phyloP scores from a whole-genome alignment of 2,888 invertebrate species.

The Pyrrhosoma nymphula region DNA sequence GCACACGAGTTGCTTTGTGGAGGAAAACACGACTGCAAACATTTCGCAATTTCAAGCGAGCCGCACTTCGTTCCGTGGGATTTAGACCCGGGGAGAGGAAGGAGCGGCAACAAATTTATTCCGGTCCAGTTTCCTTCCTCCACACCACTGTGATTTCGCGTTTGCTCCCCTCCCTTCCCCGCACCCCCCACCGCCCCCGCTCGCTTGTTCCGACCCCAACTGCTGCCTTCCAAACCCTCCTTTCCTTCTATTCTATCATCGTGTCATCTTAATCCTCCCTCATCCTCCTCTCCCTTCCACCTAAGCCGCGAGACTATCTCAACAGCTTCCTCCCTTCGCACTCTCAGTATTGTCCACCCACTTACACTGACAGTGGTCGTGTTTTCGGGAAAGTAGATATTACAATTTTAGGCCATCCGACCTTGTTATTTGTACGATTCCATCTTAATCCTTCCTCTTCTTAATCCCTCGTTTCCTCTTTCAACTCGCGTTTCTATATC shows the following conservation, averaged over 20 bases:
- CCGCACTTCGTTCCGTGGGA: constrained; percentile 1
- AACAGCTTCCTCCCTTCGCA: too few relatives aligned
- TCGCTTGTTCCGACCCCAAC: not conserved
- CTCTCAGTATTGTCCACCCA: too few relatives aligned
- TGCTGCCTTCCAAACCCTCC: not conserved
- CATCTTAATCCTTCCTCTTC: too few relatives aligned
- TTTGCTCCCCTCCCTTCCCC: not conserved
- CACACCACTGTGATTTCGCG: not conserved
- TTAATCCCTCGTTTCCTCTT: too few relatives aligned
- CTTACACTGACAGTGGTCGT: too few relatives aligned
- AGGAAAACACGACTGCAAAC: not conserved
- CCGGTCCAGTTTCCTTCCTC: not conserved
- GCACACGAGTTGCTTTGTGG: not conserved
- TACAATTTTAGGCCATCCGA: too few relatives aligned
- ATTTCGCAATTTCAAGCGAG: not conserved
- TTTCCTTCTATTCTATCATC: not conserved
- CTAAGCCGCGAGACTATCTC: too few relatives aligned
- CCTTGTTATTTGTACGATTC: too few relatives aligned
- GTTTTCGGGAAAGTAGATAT: too few relatives aligned
- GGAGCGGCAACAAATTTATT: not conserved
- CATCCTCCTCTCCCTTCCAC: not conserved
- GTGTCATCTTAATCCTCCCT: not conserved
- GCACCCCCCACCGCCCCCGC: too few relatives aligned
- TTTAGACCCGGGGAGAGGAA: not conserved
- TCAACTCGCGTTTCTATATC: too few relatives aligned